Evolutionary conservation across 2,113 vertebrate genomes (phyloP), one percentile per base, ranked within the genome.

Genomic region (Neogobius melanostomus): DNA sequence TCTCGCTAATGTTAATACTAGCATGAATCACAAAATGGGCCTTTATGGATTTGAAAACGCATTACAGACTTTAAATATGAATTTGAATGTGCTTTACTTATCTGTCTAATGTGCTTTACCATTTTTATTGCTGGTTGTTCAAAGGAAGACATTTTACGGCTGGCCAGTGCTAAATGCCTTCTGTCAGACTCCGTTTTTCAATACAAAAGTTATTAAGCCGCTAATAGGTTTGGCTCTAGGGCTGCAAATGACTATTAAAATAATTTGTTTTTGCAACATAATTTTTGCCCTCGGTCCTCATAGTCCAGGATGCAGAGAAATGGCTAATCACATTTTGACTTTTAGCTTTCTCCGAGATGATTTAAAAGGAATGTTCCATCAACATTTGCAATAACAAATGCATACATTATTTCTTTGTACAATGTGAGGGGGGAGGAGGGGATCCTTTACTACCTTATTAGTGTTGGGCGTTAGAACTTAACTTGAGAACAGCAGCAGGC

Each of bases 131-230:
- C 68, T 82, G 88, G 87, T 88, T 90, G 85, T 88, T 88, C 67
- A 85, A 87, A 90, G 88, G 89, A 91, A 90, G 88, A 88, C 83
- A 70, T 81, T 73, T 81, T 71, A 56, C 21, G 66, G 17, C 54
- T n/a, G 16, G 59, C 59, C 60, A 81, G 72, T 17, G 42, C 54
- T 47, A 36, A 74, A 36, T 11, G 43, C 11, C 44, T 14, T 0
- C 60, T 66, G 67, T 63, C 44, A 62, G 43, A 45, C 56, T 7
- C 14, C 12, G 65, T 15, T 53, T 7, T 36, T 6, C 17, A 47
- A 16, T 52, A 15, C 12, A 54, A 28, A 72, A 45, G 45, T 60
- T 17, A 66, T 61, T 44, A 44, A 9, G 59, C 36, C 8, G 42
- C 57, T 61, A 43, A 61, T 44, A 42, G 42, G 15, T 61, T 59